Percentiles rank a stretch among this genome's conserved stretches.
Evolutionary conservation across 1,140 invertebrate genomes (phyloP).

Genomic region (Heliconius eleuchia): DNA sequence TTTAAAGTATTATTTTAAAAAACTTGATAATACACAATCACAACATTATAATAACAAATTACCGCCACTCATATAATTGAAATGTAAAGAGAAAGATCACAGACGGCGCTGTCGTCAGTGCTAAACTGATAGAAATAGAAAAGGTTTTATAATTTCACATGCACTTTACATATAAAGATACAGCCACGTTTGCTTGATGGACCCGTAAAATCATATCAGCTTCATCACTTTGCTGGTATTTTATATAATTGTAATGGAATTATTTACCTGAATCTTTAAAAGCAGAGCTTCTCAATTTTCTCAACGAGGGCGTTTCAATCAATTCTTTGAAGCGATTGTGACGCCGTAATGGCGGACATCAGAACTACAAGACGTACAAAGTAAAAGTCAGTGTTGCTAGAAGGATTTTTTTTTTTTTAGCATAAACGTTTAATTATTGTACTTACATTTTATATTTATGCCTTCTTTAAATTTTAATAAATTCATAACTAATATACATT

Average conservation of each 20-base stretch:
- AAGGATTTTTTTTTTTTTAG: background rate
- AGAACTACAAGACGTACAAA: constrained; percentile 37
- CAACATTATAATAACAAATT: constrained; percentile 49
- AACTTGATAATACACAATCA: constrained; percentile 43
- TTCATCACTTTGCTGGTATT: background rate
- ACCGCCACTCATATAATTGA: constrained; percentile 55
- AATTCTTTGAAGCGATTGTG: constrained; percentile 63
- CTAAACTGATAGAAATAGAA: constrained; percentile 21
- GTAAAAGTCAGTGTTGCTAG: background rate
- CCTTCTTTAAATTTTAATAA: background rate
- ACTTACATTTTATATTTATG: background rate
- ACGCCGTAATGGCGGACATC: constrained; percentile 67
- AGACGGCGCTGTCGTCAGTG: constrained; percentile 68
- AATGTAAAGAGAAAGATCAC: constrained; percentile 56
- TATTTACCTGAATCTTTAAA: constrained; percentile 48
- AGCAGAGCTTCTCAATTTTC: constrained; percentile 61
- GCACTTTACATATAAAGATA: constrained; percentile 4
- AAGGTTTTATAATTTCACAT: constrained; percentile 19
- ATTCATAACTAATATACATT: no score
- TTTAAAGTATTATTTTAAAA: constrained; percentile 15
- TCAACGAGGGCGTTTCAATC: constrained; percentile 75
- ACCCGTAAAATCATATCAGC: background rate
- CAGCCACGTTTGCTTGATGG: constrained; percentile 24
- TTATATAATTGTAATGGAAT: constrained; percentile 13
- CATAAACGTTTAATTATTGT: background rate